Evolutionary conservation across 1,140 invertebrate species (phyloP).

Genomic region (Leptinotarsa undecemlineata): DNA sequence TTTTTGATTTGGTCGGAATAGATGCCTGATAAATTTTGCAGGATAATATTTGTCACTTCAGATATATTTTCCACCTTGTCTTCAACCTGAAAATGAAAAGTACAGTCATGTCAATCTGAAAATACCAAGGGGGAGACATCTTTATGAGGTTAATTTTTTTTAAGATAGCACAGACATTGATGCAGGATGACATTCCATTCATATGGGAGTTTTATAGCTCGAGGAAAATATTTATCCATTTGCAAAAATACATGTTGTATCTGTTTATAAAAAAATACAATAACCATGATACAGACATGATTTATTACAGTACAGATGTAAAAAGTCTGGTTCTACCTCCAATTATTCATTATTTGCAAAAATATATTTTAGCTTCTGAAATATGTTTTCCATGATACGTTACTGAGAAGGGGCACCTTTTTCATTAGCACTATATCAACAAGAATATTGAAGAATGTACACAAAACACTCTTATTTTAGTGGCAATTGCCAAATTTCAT

Average conservation of each 20-base stretch:
- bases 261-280: too few species aligned
- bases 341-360: not conserved
- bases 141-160: not conserved
- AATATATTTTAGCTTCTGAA: not conserved
- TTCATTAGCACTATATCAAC: not conserved
- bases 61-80: slow-evolving; percentile 34
- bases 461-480: not conserved
- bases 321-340: not conserved
- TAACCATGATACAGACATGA: too few species aligned
- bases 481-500: not conserved
- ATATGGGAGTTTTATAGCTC: not conserved
- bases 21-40: slow-evolving; percentile 40
- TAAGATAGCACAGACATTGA: not conserved
- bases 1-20: slow-evolving; percentile 36
- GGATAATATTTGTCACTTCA: slow-evolving; percentile 36
- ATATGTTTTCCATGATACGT: not conserved
- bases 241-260: not conserved
- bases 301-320: too few species aligned
- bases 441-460: slow-evolving; percentile 4
- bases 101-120: not conserved
- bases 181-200: not conserved
- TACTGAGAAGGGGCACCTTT: not conserved
- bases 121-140: not conserved
- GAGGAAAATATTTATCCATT: not conserved
- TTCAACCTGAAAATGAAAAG: slow-evolving; percentile 30